These are phyloP conservation scores for Zoanthus sansibaricus DNA, from an alignment of 92 coral and sea anemone genomes.

Conservation along the genomic window DNA sequence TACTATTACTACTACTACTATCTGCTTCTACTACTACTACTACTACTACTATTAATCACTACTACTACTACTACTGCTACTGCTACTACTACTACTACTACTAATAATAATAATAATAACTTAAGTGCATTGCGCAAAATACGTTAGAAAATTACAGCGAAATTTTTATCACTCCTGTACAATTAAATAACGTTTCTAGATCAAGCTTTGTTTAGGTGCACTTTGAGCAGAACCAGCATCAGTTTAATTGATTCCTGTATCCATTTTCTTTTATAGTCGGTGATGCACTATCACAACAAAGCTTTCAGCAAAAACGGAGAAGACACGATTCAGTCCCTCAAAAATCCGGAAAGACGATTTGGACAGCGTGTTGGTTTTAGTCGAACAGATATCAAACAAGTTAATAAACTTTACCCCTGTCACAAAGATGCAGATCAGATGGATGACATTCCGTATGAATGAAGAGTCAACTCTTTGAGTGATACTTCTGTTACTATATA, in stretches of 20 bases:
- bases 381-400: conserved; percentile 75
- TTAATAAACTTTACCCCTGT: conserved; percentile 77
- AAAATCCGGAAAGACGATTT: conserved; percentile 74
- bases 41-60: too few relatives aligned
- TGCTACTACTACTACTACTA: too few relatives aligned
- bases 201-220: too few relatives aligned
- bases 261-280: conserved; percentile 66
- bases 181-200: too few relatives aligned
- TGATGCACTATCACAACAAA: conserved; percentile 90
- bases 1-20: too few relatives aligned
- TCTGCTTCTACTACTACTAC: too few relatives aligned
- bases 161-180: too few relatives aligned
- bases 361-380: conserved; percentile 92
- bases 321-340: conserved; percentile 65
- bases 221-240: background rate
- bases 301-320: conserved; percentile 78
- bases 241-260: conserved; percentile 15
- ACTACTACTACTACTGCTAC: too few relatives aligned
- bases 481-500: background rate
- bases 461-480: background rate
- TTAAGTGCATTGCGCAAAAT: too few relatives aligned
- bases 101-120: too few relatives aligned
- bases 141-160: too few relatives aligned
- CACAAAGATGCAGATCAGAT: conserved; percentile 24
- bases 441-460: conserved; percentile 50